Conservation (phyloP, 1,140 invertebrate genomes). For the Drosophila obscura region DNA sequence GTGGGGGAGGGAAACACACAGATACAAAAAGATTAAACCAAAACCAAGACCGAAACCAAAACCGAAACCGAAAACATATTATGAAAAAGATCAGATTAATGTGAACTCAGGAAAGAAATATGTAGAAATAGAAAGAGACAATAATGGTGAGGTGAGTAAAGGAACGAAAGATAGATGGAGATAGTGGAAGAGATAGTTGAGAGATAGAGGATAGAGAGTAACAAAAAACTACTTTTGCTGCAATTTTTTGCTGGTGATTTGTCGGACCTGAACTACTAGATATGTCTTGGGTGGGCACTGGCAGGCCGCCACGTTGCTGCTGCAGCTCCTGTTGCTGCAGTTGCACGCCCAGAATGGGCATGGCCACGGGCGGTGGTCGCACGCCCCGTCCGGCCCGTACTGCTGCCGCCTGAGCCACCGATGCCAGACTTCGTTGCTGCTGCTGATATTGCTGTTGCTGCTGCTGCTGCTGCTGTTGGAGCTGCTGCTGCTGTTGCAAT, state of each 20-base stretch:
- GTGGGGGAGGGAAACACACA: conserved; percentile 12
- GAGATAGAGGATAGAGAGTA: conserved; percentile 36
- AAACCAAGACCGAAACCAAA: conserved; percentile 38
- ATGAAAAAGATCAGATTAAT: conserved; percentile 58
- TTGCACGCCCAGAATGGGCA: conserved; percentile 80
- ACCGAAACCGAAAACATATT: conserved; percentile 41
- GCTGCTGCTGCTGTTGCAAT: conserved; percentile 39
- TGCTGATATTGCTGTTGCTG: conserved; percentile 31
- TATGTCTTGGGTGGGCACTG: conserved; percentile 80
- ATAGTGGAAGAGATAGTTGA: conserved; percentile 41
- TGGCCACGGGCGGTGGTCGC: conserved; percentile 77
- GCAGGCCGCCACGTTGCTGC: conserved; percentile 77
- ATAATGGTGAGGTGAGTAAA: neutral
- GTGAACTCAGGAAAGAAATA: conserved; percentile 16
- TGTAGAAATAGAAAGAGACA: conserved; percentile 25
- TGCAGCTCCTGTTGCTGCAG: conserved; percentile 83
- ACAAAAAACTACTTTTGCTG: conserved; percentile 66
- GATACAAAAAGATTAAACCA: conserved; percentile 1
- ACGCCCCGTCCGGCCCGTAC: conserved; percentile 69
- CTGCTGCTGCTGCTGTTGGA: conserved; percentile 20
- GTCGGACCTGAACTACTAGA: conserved; percentile 84
- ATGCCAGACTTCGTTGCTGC: conserved; percentile 67
- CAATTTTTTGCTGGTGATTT: conserved; percentile 45
- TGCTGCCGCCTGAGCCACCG: conserved; percentile 71
- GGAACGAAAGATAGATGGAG: neutral